Evolutionary conservation across 2,888 invertebrate species (phyloP).

Genomic region (Amblyjoppa proteus): DNA sequence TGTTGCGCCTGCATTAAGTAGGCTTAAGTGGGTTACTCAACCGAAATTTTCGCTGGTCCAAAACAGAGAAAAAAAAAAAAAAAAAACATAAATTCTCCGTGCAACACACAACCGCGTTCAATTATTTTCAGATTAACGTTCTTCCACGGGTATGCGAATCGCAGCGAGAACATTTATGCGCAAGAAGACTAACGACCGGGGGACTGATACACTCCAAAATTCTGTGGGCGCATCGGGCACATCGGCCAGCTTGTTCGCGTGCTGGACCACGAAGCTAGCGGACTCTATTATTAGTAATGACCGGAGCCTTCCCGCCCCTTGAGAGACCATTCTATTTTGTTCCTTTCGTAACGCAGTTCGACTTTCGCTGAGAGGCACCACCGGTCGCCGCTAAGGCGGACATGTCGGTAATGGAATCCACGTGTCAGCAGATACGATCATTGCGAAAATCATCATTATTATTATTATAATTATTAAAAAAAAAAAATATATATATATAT

Average conservation of each 20-base stretch:
- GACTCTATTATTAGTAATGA: conserved; percentile 66
- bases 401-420: neutral
- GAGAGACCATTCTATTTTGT: conserved; percentile 56
- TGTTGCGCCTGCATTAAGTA: neutral
- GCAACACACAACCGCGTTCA: neutral
- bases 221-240: conserved; percentile 4
- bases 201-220: conserved; percentile 39
- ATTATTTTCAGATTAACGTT: conserved; percentile 54
- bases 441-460: neutral
- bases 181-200: conserved; percentile 11
- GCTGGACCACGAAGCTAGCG: conserved; percentile 52
- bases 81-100: too few relatives aligned
- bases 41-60: too few relatives aligned
- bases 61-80: too few relatives aligned
- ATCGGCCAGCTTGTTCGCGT: conserved; percentile 7
- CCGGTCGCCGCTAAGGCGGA: conserved; percentile 5
- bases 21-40: too few relatives aligned
- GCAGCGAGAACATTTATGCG: conserved; percentile 11
- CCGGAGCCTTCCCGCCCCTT: conserved; percentile 32
- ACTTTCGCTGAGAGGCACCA: conserved; percentile 23
- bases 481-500: too few relatives aligned
- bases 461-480: too few relatives aligned
- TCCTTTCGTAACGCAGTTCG: conserved; percentile 45
- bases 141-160: neutral
- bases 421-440: neutral